Evolutionary conservation across 2,888 invertebrate species (phyloP).

Genomic region (Caenorhabditis wallacei): DNA sequence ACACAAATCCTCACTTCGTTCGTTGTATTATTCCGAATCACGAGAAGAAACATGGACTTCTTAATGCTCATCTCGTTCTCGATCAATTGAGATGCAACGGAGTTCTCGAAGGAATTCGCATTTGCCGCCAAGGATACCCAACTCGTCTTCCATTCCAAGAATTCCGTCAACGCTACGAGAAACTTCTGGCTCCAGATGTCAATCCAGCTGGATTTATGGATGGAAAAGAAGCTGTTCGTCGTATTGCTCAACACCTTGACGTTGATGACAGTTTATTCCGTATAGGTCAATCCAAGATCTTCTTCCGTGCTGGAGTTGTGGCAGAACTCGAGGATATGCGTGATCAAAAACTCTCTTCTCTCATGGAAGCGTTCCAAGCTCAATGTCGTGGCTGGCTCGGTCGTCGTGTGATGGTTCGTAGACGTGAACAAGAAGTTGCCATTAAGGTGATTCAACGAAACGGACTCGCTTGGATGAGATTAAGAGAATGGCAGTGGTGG

Average conservation of each 20-base stretch:
- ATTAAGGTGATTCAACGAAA: conserved; percentile 98
- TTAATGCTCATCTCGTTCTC: conserved; percentile 97
- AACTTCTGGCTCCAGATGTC: conserved; percentile 95
- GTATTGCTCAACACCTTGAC: conserved; percentile 92
- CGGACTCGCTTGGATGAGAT: conserved; percentile 97
- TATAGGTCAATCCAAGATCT: conserved; percentile 99
- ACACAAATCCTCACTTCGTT: conserved; percentile 99
- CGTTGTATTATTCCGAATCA: conserved; percentile 99
- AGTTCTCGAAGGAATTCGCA: conserved; percentile 98
- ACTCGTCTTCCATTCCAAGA: conserved; percentile 97
- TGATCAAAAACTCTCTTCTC: conserved; percentile 97
- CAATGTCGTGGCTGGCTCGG: conserved; percentile 94
- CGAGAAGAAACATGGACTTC: conserved; percentile 96
- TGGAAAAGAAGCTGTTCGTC: conserved; percentile 98
- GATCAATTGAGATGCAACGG: conserved; percentile 99
- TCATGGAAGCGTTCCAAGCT: conserved; percentile 95
- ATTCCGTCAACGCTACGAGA: conserved; percentile 96
- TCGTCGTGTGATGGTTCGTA: conserved; percentile 91
- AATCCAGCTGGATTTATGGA: conserved; percentile 99
- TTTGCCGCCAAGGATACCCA: conserved; percentile 99
- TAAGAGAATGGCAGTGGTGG: conserved; percentile 99
- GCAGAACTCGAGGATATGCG: conserved; percentile 96
- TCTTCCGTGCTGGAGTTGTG: conserved; percentile 98
- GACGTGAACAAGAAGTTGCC: conserved; percentile 95
- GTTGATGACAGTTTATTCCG: conserved; percentile 96